Evolutionary conservation across 2,888 invertebrate species (phyloP), one percentile per base, ranked within the genome.

Genomic region (Ochlodes sylvanus): DNA sequence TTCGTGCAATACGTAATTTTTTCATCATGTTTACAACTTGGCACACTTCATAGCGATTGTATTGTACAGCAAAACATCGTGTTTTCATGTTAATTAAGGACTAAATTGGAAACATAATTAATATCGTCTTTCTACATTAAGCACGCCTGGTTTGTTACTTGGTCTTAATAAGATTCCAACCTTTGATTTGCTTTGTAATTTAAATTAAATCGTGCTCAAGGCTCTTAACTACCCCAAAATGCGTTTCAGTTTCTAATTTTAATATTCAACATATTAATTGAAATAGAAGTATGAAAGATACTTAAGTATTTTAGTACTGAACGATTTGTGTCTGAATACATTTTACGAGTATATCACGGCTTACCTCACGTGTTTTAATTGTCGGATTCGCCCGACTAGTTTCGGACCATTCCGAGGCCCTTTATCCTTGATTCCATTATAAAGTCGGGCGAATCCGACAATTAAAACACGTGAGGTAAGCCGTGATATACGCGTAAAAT

Each of bases 141-240:
- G 32, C 44, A 21, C 58, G 38, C 27, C 7, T 61, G 50, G 47
- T 50, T 61, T 21, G 61, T 61, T 60, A 50, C 32, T 58, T n/a
- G 15, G 15, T 61, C 27, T 17, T 27, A 50, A 34, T 60, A 44
- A 27, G 44, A 44, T 60, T 42, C 44, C 60, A 44, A 44, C 44
- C 44, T 60, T 41, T 57, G 57, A 57, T 57, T 41, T 57, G 38
- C 42, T 44, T 52, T 44, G 44, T 44, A 41, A 60, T 60, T 60
- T 42, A 42, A 58, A 44, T 60, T 44, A 58, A 7, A 21, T 21
- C 41, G 15, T 14, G 7, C 17, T 57, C 41, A 19, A 58, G 57
- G 57, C 15, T 55, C 52, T 34, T 55, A 34, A 14, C 27, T 52
- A 52, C 21, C 21, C 21, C 14, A 27, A 52, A 52, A 10, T 52